phyloP scores from a whole-genome alignment of 2,888 invertebrate genomes.

The Chydorus sphaericus region DNA sequence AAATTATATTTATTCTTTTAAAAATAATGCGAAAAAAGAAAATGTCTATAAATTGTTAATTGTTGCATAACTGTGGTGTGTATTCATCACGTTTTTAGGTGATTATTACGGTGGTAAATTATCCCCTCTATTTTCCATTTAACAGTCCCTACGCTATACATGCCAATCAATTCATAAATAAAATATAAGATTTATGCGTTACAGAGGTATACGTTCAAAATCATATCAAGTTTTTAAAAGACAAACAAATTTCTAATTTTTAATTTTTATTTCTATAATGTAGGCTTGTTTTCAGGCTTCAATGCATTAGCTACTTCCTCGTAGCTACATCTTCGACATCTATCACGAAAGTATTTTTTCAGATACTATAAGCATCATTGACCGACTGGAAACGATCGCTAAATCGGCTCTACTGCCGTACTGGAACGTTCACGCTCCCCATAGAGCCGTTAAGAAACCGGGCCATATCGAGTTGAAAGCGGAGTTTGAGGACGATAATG shows the following conservation, averaged over 20 bases:
- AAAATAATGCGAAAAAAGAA: too few species aligned
- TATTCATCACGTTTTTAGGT: too few species aligned
- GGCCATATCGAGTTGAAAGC: constrained; percentile 11
- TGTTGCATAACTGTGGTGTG: too few species aligned
- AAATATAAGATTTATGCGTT: too few species aligned
- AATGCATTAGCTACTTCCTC: constrained; percentile 10
- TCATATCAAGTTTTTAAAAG: neutral
- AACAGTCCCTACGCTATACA: too few species aligned
- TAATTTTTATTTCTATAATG: neutral
- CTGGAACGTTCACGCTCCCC: constrained; percentile 10
- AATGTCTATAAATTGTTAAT: too few species aligned
- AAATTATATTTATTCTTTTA: too few species aligned
- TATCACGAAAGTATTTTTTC: constrained; percentile 8
- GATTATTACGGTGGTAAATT: too few species aligned
- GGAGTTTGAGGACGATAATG: neutral
- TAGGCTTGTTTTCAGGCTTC: constrained; percentile 14
- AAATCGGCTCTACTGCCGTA: constrained; percentile 6
- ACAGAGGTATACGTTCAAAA: neutral
- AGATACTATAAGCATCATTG: neutral
- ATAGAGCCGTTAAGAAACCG: neutral
- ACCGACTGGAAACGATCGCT: constrained; percentile 1
- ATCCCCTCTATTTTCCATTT: too few species aligned
- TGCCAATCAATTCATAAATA: too few species aligned
- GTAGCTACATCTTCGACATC: neutral
- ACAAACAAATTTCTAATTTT: neutral